These are phyloP conservation scores for Epinephelus cyanopodus DNA, from an alignment of 2,113 vertebrate genomes.

Conservation along the genomic window DNA sequence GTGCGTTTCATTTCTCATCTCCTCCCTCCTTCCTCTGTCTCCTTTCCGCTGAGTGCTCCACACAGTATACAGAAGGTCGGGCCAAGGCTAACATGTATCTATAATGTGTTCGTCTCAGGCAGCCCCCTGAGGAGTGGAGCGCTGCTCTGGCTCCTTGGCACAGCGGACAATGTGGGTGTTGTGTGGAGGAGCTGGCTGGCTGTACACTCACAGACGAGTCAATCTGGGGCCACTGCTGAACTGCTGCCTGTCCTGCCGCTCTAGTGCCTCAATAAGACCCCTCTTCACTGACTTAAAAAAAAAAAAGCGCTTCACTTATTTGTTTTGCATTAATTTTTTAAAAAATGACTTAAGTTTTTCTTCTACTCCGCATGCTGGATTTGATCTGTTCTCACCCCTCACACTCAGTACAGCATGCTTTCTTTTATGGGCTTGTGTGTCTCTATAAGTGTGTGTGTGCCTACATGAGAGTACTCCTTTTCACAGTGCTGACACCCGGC, in stretches of 20 bases:
- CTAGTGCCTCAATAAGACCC: conserved; percentile 62
- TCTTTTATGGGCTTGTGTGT: conserved; percentile 48
- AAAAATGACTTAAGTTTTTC: conserved; percentile 27
- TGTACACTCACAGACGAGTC: conserved; percentile 88
- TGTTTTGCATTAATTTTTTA: conserved; percentile 42
- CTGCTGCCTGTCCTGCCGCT: conserved; percentile 74
- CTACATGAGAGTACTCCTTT: conserved; percentile 86
- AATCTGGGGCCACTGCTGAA: conserved; percentile 90
- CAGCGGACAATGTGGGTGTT: conserved; percentile 94
- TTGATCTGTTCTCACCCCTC: conserved; percentile 44
- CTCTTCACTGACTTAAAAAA: conserved; percentile 53
- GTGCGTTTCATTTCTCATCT: conserved; percentile 77
- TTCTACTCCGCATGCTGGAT: conserved; percentile 18
- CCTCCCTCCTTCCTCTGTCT: conserved; percentile 65
- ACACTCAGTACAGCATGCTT: conserved; percentile 32
- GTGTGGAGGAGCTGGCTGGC: conserved; percentile 91
- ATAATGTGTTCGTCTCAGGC: conserved; percentile 80
- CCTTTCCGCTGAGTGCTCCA: conserved; percentile 70
- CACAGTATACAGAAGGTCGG: conserved; percentile 70
- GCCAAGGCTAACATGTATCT: conserved; percentile 86
- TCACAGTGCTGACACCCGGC: conserved; percentile 92
- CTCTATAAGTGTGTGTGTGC: conserved; percentile 37
- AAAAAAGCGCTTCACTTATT: conserved; percentile 45
- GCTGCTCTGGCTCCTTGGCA: conserved; percentile 87
- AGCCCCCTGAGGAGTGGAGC: conserved; percentile 83